Base-by-base conservation (phyloP, 2,113 vertebrate species). In the Eolophus roseicapilla region DNA sequence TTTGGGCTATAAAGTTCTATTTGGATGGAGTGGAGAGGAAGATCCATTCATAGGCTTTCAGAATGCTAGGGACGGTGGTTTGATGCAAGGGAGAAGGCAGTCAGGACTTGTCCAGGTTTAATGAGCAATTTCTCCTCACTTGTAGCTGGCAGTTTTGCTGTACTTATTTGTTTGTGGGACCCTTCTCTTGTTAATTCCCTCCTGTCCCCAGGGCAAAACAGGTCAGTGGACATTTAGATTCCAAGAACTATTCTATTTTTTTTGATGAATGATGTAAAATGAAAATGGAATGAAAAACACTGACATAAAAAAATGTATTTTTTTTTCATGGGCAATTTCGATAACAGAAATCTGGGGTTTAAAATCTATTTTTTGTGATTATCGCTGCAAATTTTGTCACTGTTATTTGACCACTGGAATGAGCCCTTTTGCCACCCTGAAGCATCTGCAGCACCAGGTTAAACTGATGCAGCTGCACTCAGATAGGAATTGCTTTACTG, bases 401-500 rank as follows among this genome's bases (percentile, higher is more conserved):
- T 70, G 7, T 4, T 33, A 2, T 43, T 62, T 67, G 10, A 17
- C 28, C 33, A 6, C 0, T 2, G 28, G 37, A 59, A 59, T 0
- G 6, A 77, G 12, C 25, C 39, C 13, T 0, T 23, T 60, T 2
- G 1, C 47, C 69, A 31, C 4, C 41, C 13, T 0, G 3, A 65
- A 85, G 46, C 12, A 2, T 7, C 80, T 33, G 60, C 64, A 81
- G 79, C 53, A 52, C n/a, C 71, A 70, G 60, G 46, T 81, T 70
- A 41, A 11, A 59, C 47, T 5, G 0, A 7, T 33, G 83, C 69
- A 86, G 93, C 86, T 70, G 33, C 47, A 0, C 47, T n/a, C 20
- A 7, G 4, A 1, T 1, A 52, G 77, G 53, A 67, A 90, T 88
- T 93, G 43, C 55, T 95, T 95, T 94, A 92, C 17, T 85, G 93